These are phyloP conservation scores for Pseudanteris insignis DNA, from an alignment of 2,888 invertebrate genomes.

Conservation along the genomic window DNA sequence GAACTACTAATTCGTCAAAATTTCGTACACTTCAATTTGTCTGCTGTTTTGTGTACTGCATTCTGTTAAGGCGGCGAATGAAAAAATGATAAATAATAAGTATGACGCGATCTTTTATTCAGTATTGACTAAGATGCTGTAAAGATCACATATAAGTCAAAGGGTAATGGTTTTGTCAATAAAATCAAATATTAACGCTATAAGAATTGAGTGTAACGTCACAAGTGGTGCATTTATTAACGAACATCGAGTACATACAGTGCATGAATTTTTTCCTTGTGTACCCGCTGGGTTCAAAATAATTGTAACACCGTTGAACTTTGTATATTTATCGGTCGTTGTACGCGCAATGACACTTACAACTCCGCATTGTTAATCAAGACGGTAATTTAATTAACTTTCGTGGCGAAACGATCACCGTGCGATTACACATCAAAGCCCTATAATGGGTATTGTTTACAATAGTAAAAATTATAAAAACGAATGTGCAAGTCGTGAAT, in stretches of 20 bases:
- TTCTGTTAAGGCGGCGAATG: too few relatives aligned
- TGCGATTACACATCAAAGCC: slow-evolving; percentile 41
- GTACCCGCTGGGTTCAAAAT: slow-evolving; percentile 53
- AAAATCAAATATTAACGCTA: slow-evolving; percentile 2
- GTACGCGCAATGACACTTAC: slow-evolving; percentile 39
- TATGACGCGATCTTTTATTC: too few relatives aligned
- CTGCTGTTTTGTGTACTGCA: too few relatives aligned
- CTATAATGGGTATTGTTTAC: slow-evolving; percentile 21
- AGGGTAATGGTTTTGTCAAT: neutral
- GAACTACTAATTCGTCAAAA: too few relatives aligned
- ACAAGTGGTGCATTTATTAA: too few relatives aligned
- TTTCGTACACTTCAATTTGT: too few relatives aligned
- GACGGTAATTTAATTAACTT: slow-evolving; percentile 45
- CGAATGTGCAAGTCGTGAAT: too few relatives aligned
- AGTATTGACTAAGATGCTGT: neutral
- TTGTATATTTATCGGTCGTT: slow-evolving; percentile 46
- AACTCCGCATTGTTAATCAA: slow-evolving; percentile 46
- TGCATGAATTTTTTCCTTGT: slow-evolving; percentile 12
- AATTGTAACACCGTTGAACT: slow-evolving; percentile 50
- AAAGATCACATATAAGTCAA: too few relatives aligned
- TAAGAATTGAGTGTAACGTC: slow-evolving; percentile 11
- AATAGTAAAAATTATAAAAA: slow-evolving; percentile 4
- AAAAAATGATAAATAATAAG: too few relatives aligned
- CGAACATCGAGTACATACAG: neutral
- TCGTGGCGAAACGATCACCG: slow-evolving; percentile 43